These are phyloP conservation scores for Nasonovia ribisnigri DNA, from an alignment of 2,888 invertebrate genomes.

Conservation along the genomic window DNA sequence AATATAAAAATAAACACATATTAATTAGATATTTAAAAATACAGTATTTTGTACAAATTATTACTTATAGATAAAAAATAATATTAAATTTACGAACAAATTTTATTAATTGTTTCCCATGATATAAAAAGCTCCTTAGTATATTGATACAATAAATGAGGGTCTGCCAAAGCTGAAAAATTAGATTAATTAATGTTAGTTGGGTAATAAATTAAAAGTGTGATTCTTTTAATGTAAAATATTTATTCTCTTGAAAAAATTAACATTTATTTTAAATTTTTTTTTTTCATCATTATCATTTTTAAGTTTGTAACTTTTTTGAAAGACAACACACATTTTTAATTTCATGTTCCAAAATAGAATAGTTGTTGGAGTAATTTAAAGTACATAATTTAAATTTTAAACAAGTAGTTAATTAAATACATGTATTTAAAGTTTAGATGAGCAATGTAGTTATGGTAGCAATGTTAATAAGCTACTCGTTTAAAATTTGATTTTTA, in stretches of 20 bases:
- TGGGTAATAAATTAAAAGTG: not conserved
- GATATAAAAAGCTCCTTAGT: not conserved
- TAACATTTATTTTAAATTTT: not conserved
- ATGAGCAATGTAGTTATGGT: too few relatives aligned
- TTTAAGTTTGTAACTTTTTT: too few relatives aligned
- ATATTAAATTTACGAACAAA: constrained; percentile 15
- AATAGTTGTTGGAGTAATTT: not conserved
- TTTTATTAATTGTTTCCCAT: constrained; percentile 56
- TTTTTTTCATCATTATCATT: too few relatives aligned
- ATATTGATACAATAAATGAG: constrained; percentile 33
- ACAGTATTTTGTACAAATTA: constrained; percentile 16
- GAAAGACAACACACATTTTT: not conserved
- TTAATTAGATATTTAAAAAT: constrained; percentile 21
- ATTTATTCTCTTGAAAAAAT: not conserved
- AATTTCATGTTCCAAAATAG: not conserved
- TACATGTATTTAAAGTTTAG: not conserved
- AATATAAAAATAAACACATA: not conserved
- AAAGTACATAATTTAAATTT: not conserved
- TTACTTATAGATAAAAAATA: not conserved
- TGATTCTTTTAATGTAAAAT: not conserved
- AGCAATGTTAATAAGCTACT: too few relatives aligned
- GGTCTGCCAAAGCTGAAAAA: constrained; percentile 35
- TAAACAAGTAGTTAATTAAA: not conserved
- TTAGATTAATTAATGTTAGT: not conserved
- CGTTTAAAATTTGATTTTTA: not conserved